Base-by-base conservation (phyloP, 2,888 invertebrate species). In the Mythimna ferrago region DNA sequence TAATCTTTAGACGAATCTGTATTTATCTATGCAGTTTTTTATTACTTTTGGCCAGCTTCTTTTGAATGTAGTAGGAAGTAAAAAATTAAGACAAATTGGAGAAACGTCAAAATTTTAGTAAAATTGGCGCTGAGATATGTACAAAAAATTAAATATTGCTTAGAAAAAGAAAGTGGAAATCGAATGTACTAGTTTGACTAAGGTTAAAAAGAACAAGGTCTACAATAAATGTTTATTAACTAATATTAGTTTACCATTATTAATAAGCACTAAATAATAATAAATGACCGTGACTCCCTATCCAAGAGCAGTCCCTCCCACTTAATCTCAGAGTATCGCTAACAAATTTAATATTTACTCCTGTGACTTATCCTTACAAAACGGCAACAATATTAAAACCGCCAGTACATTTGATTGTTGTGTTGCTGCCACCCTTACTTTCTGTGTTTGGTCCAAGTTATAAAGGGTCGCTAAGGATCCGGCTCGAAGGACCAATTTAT, bases 261-360 rank as follows among this genome's bases (percentile, higher is more conserved):
- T 68, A 51, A 79, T 71, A 74, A 69, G 63, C 62, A 63, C 68
- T 71, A 35, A 76, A 62, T 11, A 66, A 82, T 77, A 80, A 82
- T 77, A 80, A 78, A 78, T 73, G 53, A 41, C 67, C 81, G 81
- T 81, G 71, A 78, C 81, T 84, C 73, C 66, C 83, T 74, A 66
- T 51, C 65, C 54, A 64, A 80, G 66, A 81, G 85, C 53, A 62
- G 78, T 81, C 92, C 95, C 94, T 94, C 95, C 94, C 93, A 93
- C 93, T 93, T 94, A 96, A 95, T 96, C 95, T 94, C 91, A 75
- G 88, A 93, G 94, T 95, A 94, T 96, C 94, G 91, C 92, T 95
- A 94, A 95, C 96, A 95, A 96, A 96, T 96, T 96, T 96, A 94
- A 96, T 96, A 96, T 96, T 96, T 95, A 94, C 95, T 94, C 93